These are phyloP conservation scores for Buathra laborator DNA, from an alignment of 2,888 invertebrate genomes.

Conservation along the genomic window DNA sequence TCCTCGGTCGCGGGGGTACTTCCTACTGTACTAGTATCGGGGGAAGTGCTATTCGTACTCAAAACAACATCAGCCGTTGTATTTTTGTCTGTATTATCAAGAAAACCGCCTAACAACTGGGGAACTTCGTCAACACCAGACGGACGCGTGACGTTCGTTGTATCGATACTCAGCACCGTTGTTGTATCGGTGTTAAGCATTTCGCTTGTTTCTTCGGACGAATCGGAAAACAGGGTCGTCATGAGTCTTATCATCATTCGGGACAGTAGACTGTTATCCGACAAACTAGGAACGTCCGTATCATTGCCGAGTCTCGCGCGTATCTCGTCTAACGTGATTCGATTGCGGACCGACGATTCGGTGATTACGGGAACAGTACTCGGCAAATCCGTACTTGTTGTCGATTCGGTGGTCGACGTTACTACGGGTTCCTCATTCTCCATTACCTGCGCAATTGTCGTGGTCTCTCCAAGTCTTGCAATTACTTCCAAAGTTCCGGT, in stretches of 20 bases:
- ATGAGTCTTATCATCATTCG: constrained; percentile 70
- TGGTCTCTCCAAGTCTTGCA: constrained; percentile 62
- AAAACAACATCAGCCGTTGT: constrained; percentile 55
- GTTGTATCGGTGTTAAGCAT: constrained; percentile 12
- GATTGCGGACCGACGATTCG: constrained; percentile 44
- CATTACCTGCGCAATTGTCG: constrained; percentile 64
- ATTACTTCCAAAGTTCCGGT: constrained; percentile 61
- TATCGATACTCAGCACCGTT: constrained; percentile 27
- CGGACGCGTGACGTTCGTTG: constrained; percentile 21
- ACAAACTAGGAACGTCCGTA: constrained; percentile 44
- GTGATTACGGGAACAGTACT: constrained; percentile 25
- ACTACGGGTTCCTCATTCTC: constrained; percentile 43
- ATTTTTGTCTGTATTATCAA: constrained; percentile 75
- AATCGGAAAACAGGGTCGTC: constrained; percentile 58
- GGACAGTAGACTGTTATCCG: constrained; percentile 62
- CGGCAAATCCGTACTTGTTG: constrained; percentile 61
- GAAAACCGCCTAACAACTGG: constrained; percentile 74
- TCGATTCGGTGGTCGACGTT: constrained; percentile 52
- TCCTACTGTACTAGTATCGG: not conserved
- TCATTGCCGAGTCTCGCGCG: constrained; percentile 50
- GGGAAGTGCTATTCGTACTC: not conserved
- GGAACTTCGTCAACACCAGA: constrained; percentile 66
- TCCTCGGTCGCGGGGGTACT: constrained; percentile 15
- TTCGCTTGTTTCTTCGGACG: constrained; percentile 12
- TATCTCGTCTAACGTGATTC: constrained; percentile 48